A percentile compares a stretch with the other conserved stretches of the same genome.
phyloP scores from a whole-genome alignment of 2,888 invertebrate genomes.

The Nomada ruficornis region DNA sequence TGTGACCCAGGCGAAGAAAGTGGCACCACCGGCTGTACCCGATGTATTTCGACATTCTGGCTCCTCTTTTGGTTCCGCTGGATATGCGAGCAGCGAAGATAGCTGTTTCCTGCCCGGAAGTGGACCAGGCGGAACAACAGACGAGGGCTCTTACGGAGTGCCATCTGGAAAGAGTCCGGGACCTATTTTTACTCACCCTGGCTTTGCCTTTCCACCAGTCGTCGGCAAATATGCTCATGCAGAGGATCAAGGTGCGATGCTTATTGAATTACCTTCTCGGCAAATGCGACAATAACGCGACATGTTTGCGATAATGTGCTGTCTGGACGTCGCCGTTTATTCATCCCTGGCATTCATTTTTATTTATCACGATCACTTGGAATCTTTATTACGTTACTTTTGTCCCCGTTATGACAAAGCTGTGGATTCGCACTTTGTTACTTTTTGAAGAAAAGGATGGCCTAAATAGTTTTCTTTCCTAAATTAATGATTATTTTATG shows the following conservation, averaged over 20 bases:
- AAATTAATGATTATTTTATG: no score
- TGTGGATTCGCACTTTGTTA: no score
- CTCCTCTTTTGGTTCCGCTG: conserved; percentile 91
- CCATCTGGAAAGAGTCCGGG: conserved; percentile 88
- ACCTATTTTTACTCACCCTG: conserved; percentile 88
- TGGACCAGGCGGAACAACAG: conserved; percentile 76
- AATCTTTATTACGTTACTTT: no score
- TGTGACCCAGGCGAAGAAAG: conserved; percentile 95
- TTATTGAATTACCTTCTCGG: conserved; percentile 17
- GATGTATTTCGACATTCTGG: conserved; percentile 92
- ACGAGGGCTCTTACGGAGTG: conserved; percentile 85
- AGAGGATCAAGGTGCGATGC: conserved; percentile 84
- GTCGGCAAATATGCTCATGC: conserved; percentile 84
- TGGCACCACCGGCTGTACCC: conserved; percentile 94
- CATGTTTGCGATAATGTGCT: not conserved
- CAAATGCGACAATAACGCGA: not conserved
- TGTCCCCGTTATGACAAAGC: no score
- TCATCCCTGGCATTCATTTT: not conserved
- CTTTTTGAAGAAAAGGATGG: no score
- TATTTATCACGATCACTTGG: no score
- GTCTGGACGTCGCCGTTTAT: not conserved
- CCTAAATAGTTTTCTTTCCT: no score
- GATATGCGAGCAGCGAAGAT: conserved; percentile 92
- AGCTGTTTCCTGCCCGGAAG: conserved; percentile 86
- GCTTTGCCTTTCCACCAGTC: conserved; percentile 90